These are phyloP conservation scores for Collichthys lucidus DNA, from an alignment of 2,113 vertebrate genomes.

Conservation along the genomic window DNA sequence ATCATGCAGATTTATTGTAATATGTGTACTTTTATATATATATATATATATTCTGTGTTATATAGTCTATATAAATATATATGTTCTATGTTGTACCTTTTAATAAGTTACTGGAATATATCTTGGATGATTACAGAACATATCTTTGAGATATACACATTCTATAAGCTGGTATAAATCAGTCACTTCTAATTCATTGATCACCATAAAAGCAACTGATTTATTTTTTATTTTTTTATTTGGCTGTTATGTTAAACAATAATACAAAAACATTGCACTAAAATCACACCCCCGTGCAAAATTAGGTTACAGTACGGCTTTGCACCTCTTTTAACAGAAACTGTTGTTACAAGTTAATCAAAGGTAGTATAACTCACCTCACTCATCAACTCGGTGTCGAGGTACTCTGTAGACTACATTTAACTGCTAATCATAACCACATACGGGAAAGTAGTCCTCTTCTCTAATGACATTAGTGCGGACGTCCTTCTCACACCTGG, in stretches of 20 bases:
- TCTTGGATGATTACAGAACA: not conserved
- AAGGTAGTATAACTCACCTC: slow-evolving; percentile 11
- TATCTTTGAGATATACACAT: too few relatives aligned
- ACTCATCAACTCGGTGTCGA: not conserved
- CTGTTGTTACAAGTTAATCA: too few relatives aligned
- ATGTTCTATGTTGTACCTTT: not conserved
- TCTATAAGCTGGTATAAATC: not conserved
- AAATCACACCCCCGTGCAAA: not conserved
- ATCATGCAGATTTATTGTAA: not conserved
- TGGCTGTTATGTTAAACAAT: not conserved
- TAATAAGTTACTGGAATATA: not conserved
- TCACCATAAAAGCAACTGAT: not conserved
- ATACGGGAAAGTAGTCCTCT: not conserved
- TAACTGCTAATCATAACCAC: not conserved
- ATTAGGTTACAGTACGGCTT: not conserved
- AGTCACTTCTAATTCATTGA: not conserved
- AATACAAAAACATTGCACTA: not conserved
- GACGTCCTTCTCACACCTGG: slow-evolving; percentile 12
- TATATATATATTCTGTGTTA: too few relatives aligned
- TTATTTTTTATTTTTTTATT: too few relatives aligned
- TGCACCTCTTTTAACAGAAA: not conserved
- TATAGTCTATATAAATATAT: too few relatives aligned
- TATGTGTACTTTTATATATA: not conserved
- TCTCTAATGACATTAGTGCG: not conserved
- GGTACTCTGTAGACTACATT: not conserved